These are phyloP conservation scores for Mamestra configurata DNA, from an alignment of 1,140 invertebrate genomes.

Conservation along the genomic window DNA sequence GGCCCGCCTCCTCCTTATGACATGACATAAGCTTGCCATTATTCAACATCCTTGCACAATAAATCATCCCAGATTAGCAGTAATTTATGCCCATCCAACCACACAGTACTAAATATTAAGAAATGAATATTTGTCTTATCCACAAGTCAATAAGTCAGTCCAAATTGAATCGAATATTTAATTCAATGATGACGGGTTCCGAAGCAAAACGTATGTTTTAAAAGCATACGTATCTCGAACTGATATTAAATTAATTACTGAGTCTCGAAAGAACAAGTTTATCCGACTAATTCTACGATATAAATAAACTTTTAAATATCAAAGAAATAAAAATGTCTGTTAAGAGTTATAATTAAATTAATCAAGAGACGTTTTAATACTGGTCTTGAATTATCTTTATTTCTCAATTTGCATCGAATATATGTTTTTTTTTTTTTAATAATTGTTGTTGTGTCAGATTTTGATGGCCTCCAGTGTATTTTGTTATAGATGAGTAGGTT, in stretches of 20 bases:
- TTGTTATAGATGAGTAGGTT: background rate
- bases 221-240: background rate
- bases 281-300: constrained; percentile 2
- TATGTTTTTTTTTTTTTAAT: background rate
- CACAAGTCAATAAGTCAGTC: constrained; percentile 21
- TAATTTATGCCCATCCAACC: background rate
- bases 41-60: background rate
- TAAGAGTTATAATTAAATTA: constrained; percentile 49
- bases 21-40: no score
- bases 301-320: constrained; percentile 42
- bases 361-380: constrained; percentile 35
- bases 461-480: background rate
- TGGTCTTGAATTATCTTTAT: constrained; percentile 32
- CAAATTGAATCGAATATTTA: constrained; percentile 20
- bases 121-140: background rate
- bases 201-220: background rate
- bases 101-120: background rate
- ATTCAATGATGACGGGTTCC: constrained; percentile 7
- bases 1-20: no score
- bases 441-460: background rate
- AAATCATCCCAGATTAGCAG: background rate
- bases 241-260: constrained; percentile 31
- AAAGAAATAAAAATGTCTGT: constrained; percentile 23
- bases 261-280: constrained; percentile 25
- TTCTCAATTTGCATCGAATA: constrained; percentile 41